Conservation (phyloP, 23 tunicate species). For the Trididemnum nubilum region DNA sequence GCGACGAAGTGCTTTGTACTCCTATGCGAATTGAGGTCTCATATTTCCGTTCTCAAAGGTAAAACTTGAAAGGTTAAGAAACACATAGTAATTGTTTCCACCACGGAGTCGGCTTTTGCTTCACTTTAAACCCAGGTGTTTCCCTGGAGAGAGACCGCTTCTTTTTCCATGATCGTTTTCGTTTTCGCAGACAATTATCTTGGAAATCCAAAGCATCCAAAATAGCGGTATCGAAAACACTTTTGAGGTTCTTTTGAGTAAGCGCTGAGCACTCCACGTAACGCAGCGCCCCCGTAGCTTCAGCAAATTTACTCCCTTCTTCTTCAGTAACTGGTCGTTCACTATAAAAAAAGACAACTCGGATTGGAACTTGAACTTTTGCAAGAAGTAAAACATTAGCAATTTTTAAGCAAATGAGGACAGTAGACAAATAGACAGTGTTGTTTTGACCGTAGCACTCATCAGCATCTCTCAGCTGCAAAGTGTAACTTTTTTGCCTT, state of each 20-base stretch:
- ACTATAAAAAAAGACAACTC: slow-evolving; percentile 32
- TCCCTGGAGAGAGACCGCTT: not conserved
- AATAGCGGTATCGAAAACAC: slow-evolving; percentile 90
- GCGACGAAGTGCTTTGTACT: too few relatives aligned
- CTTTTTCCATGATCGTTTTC: slow-evolving; percentile 17
- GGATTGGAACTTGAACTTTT: not conserved
- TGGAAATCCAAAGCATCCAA: slow-evolving; percentile 66
- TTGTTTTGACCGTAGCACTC: not conserved
- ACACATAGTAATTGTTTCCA: slow-evolving; percentile 5
- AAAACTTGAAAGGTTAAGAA: too few relatives aligned
- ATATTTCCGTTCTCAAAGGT: too few relatives aligned
- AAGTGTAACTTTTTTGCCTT: too few relatives aligned
- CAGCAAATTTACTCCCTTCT: slow-evolving; percentile 62
- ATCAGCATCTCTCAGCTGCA: too few relatives aligned
- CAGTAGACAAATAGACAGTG: not conserved
- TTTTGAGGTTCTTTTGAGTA: slow-evolving; percentile 91
- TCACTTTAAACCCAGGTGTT: not conserved
- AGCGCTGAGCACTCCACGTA: slow-evolving; percentile 99
- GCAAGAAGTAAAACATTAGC: not conserved
- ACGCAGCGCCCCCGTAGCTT: slow-evolving; percentile 47
- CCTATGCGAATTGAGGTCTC: too few relatives aligned
- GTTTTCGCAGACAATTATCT: slow-evolving; percentile 55
- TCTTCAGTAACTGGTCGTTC: slow-evolving; percentile 72
- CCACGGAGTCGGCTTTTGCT: not conserved
- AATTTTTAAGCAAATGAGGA: not conserved